These are phyloP conservation scores for Reticulitermes speratus DNA, from an alignment of 1,140 invertebrate genomes.

Conservation along the genomic window DNA sequence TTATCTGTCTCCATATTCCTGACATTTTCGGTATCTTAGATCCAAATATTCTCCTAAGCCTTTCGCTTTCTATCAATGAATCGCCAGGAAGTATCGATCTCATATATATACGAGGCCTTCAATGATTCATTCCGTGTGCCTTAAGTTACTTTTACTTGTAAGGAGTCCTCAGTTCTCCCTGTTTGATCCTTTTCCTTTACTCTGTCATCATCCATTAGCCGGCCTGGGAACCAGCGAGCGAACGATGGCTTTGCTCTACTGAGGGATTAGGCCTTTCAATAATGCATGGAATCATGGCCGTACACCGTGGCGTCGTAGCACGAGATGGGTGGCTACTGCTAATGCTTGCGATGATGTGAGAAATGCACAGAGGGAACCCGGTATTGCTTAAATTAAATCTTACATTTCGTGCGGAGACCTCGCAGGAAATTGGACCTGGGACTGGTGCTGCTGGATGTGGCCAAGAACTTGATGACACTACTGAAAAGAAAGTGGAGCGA, in stretches of 20 bases:
- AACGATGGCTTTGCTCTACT: constrained; percentile 3
- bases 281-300: constrained; percentile 9
- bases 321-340: neutral
- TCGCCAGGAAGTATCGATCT: no score
- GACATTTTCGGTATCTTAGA: no score
- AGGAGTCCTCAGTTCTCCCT: neutral
- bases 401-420: neutral
- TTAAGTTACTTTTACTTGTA: neutral
- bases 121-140: neutral
- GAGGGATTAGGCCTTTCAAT: constrained; percentile 11
- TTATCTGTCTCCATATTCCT: no score
- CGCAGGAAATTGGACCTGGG: neutral
- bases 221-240: constrained; percentile 6
- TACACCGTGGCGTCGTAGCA: neutral
- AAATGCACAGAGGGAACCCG: neutral
- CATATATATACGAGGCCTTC: no score
- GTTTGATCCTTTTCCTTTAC: constrained; percentile 18
- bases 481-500: no score
- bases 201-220: constrained; percentile 18
- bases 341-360: neutral
- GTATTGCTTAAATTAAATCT: constrained; percentile 19
- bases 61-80: no score
- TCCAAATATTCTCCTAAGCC: no score
- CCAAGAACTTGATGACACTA: neutral
- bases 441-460: neutral